A percentile compares a stretch with the other conserved stretches of the same genome.
These are phyloP conservation scores for Eudemis profundana DNA, from an alignment of 2,888 invertebrate species.

Conservation along the genomic window DNA sequence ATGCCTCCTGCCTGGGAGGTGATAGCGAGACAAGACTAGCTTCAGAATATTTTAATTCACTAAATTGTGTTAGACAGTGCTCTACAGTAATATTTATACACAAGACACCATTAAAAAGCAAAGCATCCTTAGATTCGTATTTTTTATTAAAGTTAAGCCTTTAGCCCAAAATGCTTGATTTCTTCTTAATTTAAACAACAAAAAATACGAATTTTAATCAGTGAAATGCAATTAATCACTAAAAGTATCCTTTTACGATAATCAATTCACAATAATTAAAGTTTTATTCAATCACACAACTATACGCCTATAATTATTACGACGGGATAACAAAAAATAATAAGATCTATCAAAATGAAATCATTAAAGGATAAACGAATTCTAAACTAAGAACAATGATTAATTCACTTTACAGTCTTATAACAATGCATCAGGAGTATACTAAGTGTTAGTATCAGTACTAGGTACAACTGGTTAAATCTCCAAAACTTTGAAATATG, in stretches of 20 bases:
- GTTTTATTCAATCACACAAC: slow-evolving; percentile 1
- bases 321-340: background rate
- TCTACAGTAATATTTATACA: slow-evolving; percentile 11
- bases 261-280: slow-evolving; percentile 6
- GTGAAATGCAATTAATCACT: background rate
- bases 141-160: background rate
- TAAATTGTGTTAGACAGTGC: background rate
- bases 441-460: slow-evolving; percentile 9
- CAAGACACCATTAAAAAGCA: slow-evolving; percentile 54
- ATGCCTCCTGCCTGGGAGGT: no score
- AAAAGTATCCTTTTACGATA: no score
- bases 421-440: background rate
- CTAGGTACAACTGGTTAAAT: background rate
- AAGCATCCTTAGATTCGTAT: slow-evolving; percentile 51
- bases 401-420: background rate
- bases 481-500: background rate
- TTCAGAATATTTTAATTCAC: background rate
- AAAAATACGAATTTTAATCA: slow-evolving; percentile 16
- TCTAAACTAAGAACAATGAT: background rate
- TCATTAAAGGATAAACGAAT: background rate
- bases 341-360: background rate
- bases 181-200: background rate
- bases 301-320: no score
- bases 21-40: no score
- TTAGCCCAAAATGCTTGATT: no score